Percentiles rank a stretch among this genome's conserved stretches.
phyloP scores from a whole-genome alignment of 2,113 vertebrate genomes.

The Lontra canadensis region DNA sequence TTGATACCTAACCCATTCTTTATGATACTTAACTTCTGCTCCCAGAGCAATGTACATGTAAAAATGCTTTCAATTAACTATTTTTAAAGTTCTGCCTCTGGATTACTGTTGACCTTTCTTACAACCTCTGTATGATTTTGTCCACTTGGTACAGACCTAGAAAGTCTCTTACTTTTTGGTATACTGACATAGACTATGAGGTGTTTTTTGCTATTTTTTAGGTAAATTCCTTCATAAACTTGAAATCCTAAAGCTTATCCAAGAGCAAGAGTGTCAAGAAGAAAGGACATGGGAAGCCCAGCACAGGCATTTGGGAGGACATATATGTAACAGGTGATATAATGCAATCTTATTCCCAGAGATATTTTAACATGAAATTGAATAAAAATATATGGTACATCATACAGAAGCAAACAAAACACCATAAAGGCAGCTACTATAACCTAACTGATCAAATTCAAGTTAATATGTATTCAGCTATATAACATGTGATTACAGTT shows the following conservation, averaged over 20 bases:
- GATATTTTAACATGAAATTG: neutral
- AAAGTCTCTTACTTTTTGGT: neutral
- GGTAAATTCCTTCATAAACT: neutral
- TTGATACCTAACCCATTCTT: neutral
- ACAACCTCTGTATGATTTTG: neutral
- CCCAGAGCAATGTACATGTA: neutral
- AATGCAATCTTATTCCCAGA: neutral
- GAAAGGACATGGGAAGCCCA: neutral
- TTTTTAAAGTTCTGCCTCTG: neutral
- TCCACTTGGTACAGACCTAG: neutral
- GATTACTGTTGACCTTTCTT: neutral
- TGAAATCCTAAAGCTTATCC: neutral
- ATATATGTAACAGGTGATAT: neutral
- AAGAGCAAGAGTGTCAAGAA: neutral
- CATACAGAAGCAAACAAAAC: neutral
- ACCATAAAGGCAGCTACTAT: neutral
- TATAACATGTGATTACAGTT: neutral
- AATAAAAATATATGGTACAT: neutral
- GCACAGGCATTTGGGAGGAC: neutral
- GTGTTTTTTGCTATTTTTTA: neutral
- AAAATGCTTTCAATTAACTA: slow-evolving; percentile 14
- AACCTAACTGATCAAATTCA: neutral
- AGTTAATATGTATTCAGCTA: neutral
- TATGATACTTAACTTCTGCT: slow-evolving; percentile 5
- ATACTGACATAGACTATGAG: neutral